Evolutionary conservation across 1,140 invertebrate genomes (phyloP), one percentile per base, ranked within the genome.

Genomic region (Aphis craccivora): DNA sequence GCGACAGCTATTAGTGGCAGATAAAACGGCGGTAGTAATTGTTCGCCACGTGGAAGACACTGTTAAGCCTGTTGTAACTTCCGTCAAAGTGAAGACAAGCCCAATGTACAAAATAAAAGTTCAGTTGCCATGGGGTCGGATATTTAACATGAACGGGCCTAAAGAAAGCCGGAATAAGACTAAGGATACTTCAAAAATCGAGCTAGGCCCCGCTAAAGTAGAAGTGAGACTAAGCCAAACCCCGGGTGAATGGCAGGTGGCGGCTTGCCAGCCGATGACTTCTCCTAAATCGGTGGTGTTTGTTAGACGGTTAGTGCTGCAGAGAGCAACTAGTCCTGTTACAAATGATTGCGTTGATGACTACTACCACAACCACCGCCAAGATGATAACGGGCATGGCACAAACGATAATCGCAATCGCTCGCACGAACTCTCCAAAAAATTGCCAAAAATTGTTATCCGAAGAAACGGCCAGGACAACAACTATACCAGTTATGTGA

Each of bases 51-150:
- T 45, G 1, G 53, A 60, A 11, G 37, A 90, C 35, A 1, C 23
- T 76, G n/a, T 35, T 14, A n/a, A 37, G 18, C 51, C 53, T n/a
- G 88, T 53, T 23, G 25, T 11, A 3, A 25, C n/a, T 6, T 45
- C 84, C 9, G 43, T 30, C 11, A 35, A 20, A n/a, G 45, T 48
- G 18, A 22, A 45, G 6, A 48, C 14, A 18, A 86, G 4, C 22
- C 87, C 91, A 2, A 53, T 23, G 22, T 86, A 51, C 14, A 93
- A 81, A n/a, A 91, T 94, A 30, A 94, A 94, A 35, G 93, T 94
- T 7, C 93, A 94, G 25, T 48, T 94, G 20, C 93, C 93, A 23
- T 94, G 93, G 93, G 43, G 91, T 22, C 45, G 90, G 30, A 94
- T 94, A 87, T 94, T 94, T 48, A 94, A 94, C 30, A 51, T 94